phyloP scores from a whole-genome alignment of 2,113 vertebrate species.

The Oryzias celebensis region DNA sequence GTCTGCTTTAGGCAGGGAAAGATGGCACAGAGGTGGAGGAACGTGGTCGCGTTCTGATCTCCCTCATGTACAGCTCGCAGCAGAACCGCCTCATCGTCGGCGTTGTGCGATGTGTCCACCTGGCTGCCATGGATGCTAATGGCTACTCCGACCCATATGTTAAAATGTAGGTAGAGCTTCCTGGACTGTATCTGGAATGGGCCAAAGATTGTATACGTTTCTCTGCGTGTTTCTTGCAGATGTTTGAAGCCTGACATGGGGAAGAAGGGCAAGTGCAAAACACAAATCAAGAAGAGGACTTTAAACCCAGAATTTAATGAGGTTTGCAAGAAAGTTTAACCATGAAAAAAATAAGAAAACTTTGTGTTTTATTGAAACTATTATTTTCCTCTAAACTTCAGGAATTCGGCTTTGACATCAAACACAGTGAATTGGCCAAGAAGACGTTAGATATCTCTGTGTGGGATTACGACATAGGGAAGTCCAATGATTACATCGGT shows the following conservation, averaged over 20 bases:
- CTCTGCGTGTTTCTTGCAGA: constrained; percentile 57
- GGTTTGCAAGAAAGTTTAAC: constrained; percentile 68
- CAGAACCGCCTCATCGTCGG: constrained; percentile 89
- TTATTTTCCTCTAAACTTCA: constrained; percentile 53
- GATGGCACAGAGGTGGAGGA: constrained; percentile 86
- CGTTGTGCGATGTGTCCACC: constrained; percentile 91
- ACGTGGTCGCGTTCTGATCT: constrained; percentile 92
- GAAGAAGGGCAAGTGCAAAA: constrained; percentile 97
- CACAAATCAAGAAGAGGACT: constrained; percentile 98
- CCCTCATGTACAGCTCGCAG: constrained; percentile 93
- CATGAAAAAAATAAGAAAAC: neutral
- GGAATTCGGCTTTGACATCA: constrained; percentile 98
- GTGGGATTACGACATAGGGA: constrained; percentile 98
- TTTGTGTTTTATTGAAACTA: neutral
- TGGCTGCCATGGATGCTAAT: constrained; percentile 96
- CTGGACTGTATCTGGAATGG: neutral
- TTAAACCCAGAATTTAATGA: constrained; percentile 98
- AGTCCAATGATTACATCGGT: constrained; percentile 97
- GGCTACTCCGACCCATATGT: constrained; percentile 98
- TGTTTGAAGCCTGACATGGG: constrained; percentile 98
- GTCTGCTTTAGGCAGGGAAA: constrained; percentile 76
- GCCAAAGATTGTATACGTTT: neutral
- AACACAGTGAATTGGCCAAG: constrained; percentile 95
- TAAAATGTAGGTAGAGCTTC: constrained; percentile 85
- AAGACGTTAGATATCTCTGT: constrained; percentile 94